These are phyloP conservation scores for Stegodyphus mimosarum DNA, from an alignment of 1,140 invertebrate genomes.

Conservation along the genomic window DNA sequence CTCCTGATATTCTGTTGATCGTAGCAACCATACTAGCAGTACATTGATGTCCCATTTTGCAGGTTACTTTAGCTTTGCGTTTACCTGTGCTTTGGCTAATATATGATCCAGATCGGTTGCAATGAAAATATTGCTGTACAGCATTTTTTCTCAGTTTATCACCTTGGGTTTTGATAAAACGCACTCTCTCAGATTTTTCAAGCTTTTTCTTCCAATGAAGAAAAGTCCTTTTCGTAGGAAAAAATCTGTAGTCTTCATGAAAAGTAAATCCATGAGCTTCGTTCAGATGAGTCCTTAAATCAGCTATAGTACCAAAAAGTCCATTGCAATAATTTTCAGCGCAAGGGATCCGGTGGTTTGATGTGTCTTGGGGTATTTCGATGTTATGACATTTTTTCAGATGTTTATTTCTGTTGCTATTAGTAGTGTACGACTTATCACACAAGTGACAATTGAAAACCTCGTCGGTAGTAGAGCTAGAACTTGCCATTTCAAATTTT, in stretches of 20 bases:
- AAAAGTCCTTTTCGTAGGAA: constrained; percentile 45
- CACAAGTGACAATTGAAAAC: constrained; percentile 41
- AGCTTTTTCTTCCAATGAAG: constrained; percentile 53
- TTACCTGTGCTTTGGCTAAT: constrained; percentile 56
- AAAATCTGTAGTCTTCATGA: constrained; percentile 48
- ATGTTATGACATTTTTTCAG: constrained; percentile 52
- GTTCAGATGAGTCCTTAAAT: constrained; percentile 43
- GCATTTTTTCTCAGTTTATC: constrained; percentile 57
- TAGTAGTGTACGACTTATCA: constrained; percentile 53
- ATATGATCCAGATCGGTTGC: constrained; percentile 49
- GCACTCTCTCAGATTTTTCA: constrained; percentile 47
- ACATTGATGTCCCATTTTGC: constrained; percentile 54
- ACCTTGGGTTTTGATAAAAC: constrained; percentile 54
- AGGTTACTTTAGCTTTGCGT: constrained; percentile 46
- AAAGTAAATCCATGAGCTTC: constrained; percentile 35
- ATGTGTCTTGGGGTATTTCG: constrained; percentile 44
- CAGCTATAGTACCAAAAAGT: constrained; percentile 47
- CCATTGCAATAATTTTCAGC: constrained; percentile 53
- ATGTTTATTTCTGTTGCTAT: constrained; percentile 55
- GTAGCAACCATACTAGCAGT: constrained; percentile 54
- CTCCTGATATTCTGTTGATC: constrained; percentile 46
- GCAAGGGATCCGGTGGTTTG: constrained; percentile 51
- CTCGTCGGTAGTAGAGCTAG: constrained; percentile 27
- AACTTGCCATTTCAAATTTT: constrained; percentile 33
- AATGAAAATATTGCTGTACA: constrained; percentile 54